Evolutionary conservation across 2,797 vertebrate genomes (phyloP).

Genomic region (Girardinus metallicus): DNA sequence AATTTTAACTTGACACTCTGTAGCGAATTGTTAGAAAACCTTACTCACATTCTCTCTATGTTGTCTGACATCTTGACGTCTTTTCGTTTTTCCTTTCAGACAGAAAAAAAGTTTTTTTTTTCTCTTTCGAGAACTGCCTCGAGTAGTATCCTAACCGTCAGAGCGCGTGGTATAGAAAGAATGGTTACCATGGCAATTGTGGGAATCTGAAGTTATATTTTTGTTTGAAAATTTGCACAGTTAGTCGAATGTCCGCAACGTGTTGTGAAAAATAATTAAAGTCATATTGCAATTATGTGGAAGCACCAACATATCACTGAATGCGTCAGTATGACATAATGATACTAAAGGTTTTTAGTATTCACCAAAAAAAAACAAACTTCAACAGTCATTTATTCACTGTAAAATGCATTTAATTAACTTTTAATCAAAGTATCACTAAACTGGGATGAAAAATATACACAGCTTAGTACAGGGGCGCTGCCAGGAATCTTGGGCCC

Average conservation of each 20-base stretch:
- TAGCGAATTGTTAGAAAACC: background rate
- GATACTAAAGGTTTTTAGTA: background rate
- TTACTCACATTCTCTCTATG: constrained; percentile 41
- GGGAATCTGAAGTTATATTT: background rate
- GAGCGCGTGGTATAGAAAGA: background rate
- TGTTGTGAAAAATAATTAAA: background rate
- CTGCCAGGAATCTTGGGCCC: too few species aligned
- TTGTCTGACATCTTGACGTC: constrained; percentile 27
- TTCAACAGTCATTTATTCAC: background rate
- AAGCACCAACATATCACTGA: background rate
- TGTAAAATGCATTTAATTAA: background rate
- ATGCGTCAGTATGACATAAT: background rate
- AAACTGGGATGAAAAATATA: background rate
- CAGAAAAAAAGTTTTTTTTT: too few species aligned
- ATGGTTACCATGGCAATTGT: background rate
- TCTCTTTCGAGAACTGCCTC: background rate
- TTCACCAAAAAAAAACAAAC: background rate
- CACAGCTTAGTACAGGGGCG: too few species aligned
- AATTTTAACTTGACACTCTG: background rate
- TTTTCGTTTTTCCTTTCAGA: background rate
- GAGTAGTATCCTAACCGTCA: background rate
- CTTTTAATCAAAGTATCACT: background rate
- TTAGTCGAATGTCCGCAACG: background rate
- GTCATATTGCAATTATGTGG: background rate
- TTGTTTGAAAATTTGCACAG: background rate